Conservation (phyloP, 2,113 vertebrate genomes). For the Mesocricetus auratus region DNA sequence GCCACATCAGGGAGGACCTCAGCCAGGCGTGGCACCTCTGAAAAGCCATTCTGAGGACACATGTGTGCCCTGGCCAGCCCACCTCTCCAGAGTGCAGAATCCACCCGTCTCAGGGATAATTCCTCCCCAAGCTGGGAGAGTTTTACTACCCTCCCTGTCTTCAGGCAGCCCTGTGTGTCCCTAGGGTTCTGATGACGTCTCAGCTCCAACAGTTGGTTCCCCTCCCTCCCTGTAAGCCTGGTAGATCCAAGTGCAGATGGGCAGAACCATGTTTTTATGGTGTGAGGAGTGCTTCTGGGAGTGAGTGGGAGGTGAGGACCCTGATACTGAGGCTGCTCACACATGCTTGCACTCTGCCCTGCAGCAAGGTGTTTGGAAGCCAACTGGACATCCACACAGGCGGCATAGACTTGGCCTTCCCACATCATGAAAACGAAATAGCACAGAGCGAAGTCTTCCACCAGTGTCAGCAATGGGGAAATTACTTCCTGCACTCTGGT, state of each 20-base stretch:
- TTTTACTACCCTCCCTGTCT: neutral
- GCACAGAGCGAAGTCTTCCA: constrained; percentile 97
- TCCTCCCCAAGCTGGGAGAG: neutral
- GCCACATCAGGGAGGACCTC: neutral
- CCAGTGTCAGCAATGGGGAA: constrained; percentile 94
- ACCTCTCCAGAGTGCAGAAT: neutral
- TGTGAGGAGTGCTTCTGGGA: neutral
- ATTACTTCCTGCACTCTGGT: constrained; percentile 98
- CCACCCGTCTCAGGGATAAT: neutral
- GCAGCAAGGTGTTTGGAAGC: constrained; percentile 94
- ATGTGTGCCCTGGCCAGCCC: neutral
- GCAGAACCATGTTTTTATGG: neutral
- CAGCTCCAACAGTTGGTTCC: neutral
- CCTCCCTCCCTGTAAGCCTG: neutral
- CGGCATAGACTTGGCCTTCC: constrained; percentile 96
- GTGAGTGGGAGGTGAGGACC: neutral
- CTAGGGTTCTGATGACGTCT: neutral
- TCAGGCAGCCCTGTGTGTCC: neutral
- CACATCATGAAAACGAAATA: constrained; percentile 98
- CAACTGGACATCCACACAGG: constrained; percentile 96
- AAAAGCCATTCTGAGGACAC: neutral
- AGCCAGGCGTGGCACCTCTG: neutral
- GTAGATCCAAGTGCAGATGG: neutral
- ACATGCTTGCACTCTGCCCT: neutral
- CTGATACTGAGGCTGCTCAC: neutral